A percentile compares a stretch with the other conserved stretches of the same genome.
Conservation (phyloP, 1,140 invertebrate species). For the Penaeus vannamei region DNA sequence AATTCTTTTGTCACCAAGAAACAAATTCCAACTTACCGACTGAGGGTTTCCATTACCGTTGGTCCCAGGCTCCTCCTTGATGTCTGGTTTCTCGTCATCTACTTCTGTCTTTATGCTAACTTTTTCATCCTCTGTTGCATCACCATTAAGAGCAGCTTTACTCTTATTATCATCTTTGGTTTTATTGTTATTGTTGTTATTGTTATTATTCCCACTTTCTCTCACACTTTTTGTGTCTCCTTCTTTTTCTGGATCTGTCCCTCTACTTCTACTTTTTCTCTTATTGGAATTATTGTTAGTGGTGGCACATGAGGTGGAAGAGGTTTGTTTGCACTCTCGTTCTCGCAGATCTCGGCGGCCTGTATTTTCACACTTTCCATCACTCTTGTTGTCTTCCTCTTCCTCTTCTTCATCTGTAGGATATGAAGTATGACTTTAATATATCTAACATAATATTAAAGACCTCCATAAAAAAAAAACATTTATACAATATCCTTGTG, state of each 20-base stretch:
- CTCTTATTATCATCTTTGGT: slow-evolving; percentile 49
- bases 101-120: slow-evolving; percentile 64
- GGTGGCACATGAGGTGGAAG: slow-evolving; percentile 32
- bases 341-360: slow-evolving; percentile 49
- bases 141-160: slow-evolving; percentile 60
- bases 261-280: slow-evolving; percentile 56
- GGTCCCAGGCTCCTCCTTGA: slow-evolving; percentile 59
- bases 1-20: neutral
- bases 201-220: slow-evolving; percentile 58
- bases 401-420: slow-evolving; percentile 34
- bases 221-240: slow-evolving; percentile 43
- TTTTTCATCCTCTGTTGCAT: slow-evolving; percentile 66
- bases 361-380: slow-evolving; percentile 44
- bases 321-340: slow-evolving; percentile 55
- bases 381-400: slow-evolving; percentile 53
- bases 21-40: slow-evolving; percentile 29
- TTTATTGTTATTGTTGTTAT: slow-evolving; percentile 60
- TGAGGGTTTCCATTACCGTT: slow-evolving; percentile 52
- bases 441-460: too few relatives aligned
- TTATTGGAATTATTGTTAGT: slow-evolving; percentile 49
- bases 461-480: too few relatives aligned
- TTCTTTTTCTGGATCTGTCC: slow-evolving; percentile 53
- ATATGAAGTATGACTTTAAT: neutral
- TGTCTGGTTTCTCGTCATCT: slow-evolving; percentile 56
- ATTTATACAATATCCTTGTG: too few relatives aligned